These are phyloP conservation scores for Macrocentrus cingulum DNA, from an alignment of 1,140 invertebrate species.

Conservation along the genomic window DNA sequence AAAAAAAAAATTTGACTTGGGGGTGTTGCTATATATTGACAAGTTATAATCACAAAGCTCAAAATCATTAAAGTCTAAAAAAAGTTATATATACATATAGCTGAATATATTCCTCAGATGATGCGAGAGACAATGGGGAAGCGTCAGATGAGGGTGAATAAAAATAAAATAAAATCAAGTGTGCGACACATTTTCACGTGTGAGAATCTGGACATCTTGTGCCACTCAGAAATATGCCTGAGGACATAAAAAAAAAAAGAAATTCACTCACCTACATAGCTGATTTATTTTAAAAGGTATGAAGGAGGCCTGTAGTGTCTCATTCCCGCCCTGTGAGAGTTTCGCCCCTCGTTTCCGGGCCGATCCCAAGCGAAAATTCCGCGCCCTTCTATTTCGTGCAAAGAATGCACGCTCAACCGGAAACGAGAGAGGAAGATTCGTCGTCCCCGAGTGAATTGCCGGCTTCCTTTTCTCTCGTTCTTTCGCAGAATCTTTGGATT, in stretches of 20 bases:
- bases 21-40: no score
- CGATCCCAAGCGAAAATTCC: slow-evolving; percentile 9
- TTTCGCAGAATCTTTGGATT: neutral
- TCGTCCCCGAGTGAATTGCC: slow-evolving; percentile 5
- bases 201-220: slow-evolving; percentile 8
- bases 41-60: no score
- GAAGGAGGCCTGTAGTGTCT: slow-evolving; percentile 8
- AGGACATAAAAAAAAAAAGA: slow-evolving; percentile 13
- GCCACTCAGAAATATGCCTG: neutral
- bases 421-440: slow-evolving; percentile 24
- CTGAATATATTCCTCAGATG: no score
- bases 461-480: slow-evolving; percentile 5
- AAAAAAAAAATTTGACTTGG: no score
- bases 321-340: neutral
- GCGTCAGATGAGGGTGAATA: neutral
- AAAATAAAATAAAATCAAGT: neutral
- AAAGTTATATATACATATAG: no score
- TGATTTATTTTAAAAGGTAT: slow-evolving; percentile 7
- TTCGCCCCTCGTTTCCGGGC: neutral
- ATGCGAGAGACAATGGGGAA: no score
- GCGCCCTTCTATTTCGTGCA: neutral
- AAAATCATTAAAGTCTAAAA: no score
- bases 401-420: slow-evolving; percentile 27
- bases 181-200: neutral
- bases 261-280: slow-evolving; percentile 2